Percentiles rank a stretch among this genome's conserved stretches.
These are phyloP conservation scores for Syndactyla subalaris DNA, from an alignment of 2,797 vertebrate species.

Conservation along the genomic window DNA sequence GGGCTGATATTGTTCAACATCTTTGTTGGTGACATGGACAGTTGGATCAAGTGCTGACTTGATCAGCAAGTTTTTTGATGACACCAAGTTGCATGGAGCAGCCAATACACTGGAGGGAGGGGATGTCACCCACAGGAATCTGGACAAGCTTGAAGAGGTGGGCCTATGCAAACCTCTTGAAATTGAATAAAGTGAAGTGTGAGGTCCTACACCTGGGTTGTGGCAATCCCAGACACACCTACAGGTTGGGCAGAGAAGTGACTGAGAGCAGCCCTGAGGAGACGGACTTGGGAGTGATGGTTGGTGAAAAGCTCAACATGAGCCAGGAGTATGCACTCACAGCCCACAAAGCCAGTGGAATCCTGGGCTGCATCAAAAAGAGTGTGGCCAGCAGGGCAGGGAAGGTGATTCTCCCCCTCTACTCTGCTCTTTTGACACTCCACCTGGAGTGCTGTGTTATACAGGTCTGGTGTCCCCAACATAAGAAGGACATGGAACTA, in stretches of 20 bases:
- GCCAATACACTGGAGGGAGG: background rate
- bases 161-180: background rate
- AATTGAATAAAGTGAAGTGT: background rate
- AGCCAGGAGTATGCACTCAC: background rate
- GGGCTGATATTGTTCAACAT: too few species aligned
- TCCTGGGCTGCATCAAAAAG: background rate
- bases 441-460: background rate
- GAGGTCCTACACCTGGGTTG: background rate
- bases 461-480: background rate
- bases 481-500: background rate
- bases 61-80: background rate
- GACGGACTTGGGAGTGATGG: background rate
- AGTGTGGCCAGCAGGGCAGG: background rate
- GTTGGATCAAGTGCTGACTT: too few species aligned
- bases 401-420: background rate
- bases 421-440: background rate
- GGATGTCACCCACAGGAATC: background rate
- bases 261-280: background rate
- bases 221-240: background rate
- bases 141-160: background rate
- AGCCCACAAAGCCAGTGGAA: background rate
- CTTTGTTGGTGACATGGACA: background rate
- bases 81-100: background rate
- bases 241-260: background rate
- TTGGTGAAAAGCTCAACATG: background rate